These are phyloP conservation scores for Ophonus ardosiacus DNA, from an alignment of 2,888 invertebrate species.

Conservation along the genomic window DNA sequence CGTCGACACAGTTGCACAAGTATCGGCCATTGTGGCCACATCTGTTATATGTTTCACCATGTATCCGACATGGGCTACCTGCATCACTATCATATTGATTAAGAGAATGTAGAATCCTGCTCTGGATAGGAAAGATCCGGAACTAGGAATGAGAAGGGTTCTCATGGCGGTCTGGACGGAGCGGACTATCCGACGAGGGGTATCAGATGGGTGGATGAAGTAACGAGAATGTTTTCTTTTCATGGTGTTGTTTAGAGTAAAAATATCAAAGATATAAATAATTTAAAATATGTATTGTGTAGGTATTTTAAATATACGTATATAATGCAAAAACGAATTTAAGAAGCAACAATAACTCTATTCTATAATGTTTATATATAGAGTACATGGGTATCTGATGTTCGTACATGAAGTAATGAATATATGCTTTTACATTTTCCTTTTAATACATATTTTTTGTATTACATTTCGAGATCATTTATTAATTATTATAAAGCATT, in stretches of 20 bases:
- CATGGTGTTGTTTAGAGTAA: neutral
- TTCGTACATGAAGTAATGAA: too few relatives aligned
- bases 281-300: neutral
- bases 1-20: constrained; percentile 59
- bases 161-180: constrained; percentile 16
- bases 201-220: constrained; percentile 5
- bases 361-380: too few relatives aligned
- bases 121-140: neutral
- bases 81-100: constrained; percentile 50
- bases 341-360: too few relatives aligned
- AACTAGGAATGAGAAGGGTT: constrained; percentile 18
- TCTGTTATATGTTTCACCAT: constrained; percentile 55
- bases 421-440: too few relatives aligned
- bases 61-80: constrained; percentile 50
- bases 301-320: too few relatives aligned
- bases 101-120: constrained; percentile 49
- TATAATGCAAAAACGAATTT: too few relatives aligned
- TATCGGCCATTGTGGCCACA: constrained; percentile 55
- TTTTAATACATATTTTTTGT: too few relatives aligned
- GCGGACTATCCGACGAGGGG: constrained; percentile 17
- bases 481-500: too few relatives aligned
- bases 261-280: too few relatives aligned
- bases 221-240: neutral
- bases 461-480: too few relatives aligned
- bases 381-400: too few relatives aligned